A percentile compares a stretch with the other conserved stretches of the same genome.
These are phyloP conservation scores for Bubalus kerabau DNA, from an alignment of 2,113 vertebrate genomes.

Conservation along the genomic window DNA sequence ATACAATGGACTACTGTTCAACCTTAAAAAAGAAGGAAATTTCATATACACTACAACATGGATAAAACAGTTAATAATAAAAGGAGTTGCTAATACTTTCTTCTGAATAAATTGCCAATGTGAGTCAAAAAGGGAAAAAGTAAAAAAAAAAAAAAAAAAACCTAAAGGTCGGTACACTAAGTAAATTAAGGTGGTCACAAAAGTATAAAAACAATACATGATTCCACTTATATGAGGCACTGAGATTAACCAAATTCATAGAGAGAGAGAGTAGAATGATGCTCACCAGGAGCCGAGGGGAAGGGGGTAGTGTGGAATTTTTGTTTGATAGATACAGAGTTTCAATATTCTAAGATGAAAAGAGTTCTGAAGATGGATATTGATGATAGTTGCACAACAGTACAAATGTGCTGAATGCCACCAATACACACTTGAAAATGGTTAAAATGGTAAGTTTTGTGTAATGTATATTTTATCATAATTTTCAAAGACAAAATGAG, in stretches of 20 bases:
- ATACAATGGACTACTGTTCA: not conserved
- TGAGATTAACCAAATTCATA: not conserved
- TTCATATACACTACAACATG: not conserved
- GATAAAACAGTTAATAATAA: not conserved
- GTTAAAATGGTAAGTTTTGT: not conserved
- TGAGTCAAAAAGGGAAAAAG: not conserved
- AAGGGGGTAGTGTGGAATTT: not conserved
- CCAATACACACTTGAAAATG: not conserved
- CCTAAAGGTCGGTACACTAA: not conserved
- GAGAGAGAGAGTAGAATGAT: not conserved
- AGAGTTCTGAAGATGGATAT: not conserved
- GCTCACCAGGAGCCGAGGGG: not conserved
- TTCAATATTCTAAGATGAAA: not conserved
- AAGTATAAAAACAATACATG: not conserved
- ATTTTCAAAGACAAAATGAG: not conserved
- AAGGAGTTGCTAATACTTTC: not conserved
- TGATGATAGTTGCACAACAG: not conserved
- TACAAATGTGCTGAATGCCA: not conserved
- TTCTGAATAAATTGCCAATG: not conserved
- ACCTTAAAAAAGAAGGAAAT: not conserved
- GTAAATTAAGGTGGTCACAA: not conserved
- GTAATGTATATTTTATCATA: not conserved
- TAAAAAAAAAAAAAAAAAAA: not conserved
- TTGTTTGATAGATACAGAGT: not conserved
- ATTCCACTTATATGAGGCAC: not conserved